Base-by-base conservation (phyloP, 2,113 vertebrate genomes). In the Alexandromys fortis region DNA sequence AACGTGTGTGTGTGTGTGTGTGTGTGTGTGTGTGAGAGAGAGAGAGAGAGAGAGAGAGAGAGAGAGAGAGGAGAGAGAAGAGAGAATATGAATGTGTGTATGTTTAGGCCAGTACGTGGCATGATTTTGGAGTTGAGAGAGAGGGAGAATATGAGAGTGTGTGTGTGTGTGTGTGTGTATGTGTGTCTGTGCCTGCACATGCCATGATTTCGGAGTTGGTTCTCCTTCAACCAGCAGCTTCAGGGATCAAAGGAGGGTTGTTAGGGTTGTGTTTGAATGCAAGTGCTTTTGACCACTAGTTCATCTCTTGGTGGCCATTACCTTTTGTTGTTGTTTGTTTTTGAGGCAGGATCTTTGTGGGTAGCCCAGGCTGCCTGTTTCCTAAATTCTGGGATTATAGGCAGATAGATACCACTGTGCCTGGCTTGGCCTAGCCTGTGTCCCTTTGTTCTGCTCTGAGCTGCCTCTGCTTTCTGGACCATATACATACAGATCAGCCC, bases 391-490 rank as follows among this genome's bases (percentile, higher is more conserved):
- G 67, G 65, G 45, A 26, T 70, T 87, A 52, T 11, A 52, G 45
- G 22, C 22, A 55, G 35, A 26, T 8, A 55, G 35, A 26, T 8
- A 19, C 26, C 22, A 17, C 22, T 35, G 55, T 28, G 17, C 11
- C 42, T 86, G 21, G 35, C 33, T 52, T 70, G 89, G 42, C 7
- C 3, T 68, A 14, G 33, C 11, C 52, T 26, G 30, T 33, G 35
- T 19, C 65, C 65, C 45, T n/a, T 1, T 8, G 10, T 5, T 21
- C 2, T 2, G 0, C 42, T 38, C 1, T 33, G 16, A 76, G 7
- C 4, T n/a, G 7, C 9, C 26, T 82, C 26, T 35, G 72, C 68
- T 2, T 10, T 68, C 52, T 68, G 7, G 3, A 3, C 61, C 58
- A 58, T 55, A 55, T 55, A 14, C 9, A 19, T 1, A 28, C n/a